Base-by-base conservation (phyloP, 2,113 vertebrate species). In the Anser cygnoides region DNA sequence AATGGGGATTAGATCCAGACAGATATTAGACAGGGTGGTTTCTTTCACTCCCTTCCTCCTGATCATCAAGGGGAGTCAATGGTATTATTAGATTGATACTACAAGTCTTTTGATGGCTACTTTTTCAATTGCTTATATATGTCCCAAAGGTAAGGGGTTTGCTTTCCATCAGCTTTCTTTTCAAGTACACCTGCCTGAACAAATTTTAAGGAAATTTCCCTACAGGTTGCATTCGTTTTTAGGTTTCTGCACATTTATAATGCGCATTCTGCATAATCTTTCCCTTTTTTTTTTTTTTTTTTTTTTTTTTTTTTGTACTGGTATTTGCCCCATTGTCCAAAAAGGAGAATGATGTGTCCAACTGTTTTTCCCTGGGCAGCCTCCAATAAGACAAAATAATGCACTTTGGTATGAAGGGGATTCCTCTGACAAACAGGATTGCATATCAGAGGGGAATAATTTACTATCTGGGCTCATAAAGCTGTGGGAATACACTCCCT, bases 81-180 rank as follows among this genome's bases (percentile, higher is more conserved):
- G 9, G 2, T 67, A 6, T 58, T 75, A 22, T 16, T 67, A 26
- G n/a, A 22, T 23, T 20, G n/a, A 6, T 16, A 31, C 8, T 39
- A 28, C 5, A 9, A 5, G 23, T 18, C 13, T 76, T 65, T 20
- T 33, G 3, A 39, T 59, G 0, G 1, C n/a, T 59, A 74, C 4
- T 55, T 84, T 74, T 79, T 71, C 65, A 78, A 6, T 35, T 65
- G 19, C 35, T 46, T 41, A 41, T 29, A 6, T 41, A 57, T 28
- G n/a, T 49, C 5, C 10, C 25, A 49, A 21, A 1, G 2, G 15
- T 17, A 73, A 18, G 4, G 9, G 4, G 31, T 4, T 50, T 29
- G 35, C 35, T 59, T 74, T 44, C 21, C 21, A 31, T 43, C 35
- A 58, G 5, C 8, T n/a, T 80, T 12, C 4, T 52, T 68, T 54